Percentiles rank a stretch among this genome's conserved stretches.
Evolutionary conservation across 2,113 vertebrate genomes (phyloP).

Genomic region (Pomatorhinus ruficollis): DNA sequence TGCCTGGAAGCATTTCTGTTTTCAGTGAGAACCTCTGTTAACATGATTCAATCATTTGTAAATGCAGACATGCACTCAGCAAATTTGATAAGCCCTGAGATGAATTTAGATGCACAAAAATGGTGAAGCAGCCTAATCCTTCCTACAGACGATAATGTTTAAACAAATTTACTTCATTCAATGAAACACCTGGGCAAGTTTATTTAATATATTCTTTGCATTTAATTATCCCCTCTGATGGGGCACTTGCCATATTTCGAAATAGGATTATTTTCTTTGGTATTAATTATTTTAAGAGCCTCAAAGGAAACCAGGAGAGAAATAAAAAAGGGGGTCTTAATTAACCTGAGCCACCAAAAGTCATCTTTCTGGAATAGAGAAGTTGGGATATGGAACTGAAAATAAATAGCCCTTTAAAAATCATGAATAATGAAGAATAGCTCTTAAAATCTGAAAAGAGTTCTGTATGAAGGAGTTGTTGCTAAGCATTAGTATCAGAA

Average conservation of each 20-base stretch:
- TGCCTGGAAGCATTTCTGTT: not conserved
- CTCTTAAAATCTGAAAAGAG: not conserved
- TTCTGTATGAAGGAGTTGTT: not conserved
- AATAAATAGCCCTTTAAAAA: conserved; percentile 29
- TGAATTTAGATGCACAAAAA: conserved; percentile 59
- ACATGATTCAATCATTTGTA: conserved; percentile 2
- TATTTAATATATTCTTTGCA: conserved; percentile 48
- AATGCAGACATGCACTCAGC: conserved; percentile 18
- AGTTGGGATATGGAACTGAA: not conserved
- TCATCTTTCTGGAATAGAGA: not conserved
- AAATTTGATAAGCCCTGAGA: conserved; percentile 41
- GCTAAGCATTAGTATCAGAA: not conserved
- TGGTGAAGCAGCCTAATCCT: conserved; percentile 37
- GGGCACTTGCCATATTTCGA: conserved; percentile 16
- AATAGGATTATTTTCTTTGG: not conserved
- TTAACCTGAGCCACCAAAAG: conserved; percentile 37
- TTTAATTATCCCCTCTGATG: conserved; percentile 33
- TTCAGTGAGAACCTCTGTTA: not conserved
- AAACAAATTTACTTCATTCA: conserved; percentile 57
- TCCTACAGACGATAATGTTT: conserved; percentile 29
- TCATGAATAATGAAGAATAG: conserved; percentile 3
- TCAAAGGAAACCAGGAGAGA: conserved; percentile 1
- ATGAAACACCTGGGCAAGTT: conserved; percentile 42
- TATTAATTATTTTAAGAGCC: conserved; percentile 43
- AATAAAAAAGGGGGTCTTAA: not conserved